Evolutionary conservation across 2,888 invertebrate species (phyloP).

Genomic region (Poecilus cupreus): DNA sequence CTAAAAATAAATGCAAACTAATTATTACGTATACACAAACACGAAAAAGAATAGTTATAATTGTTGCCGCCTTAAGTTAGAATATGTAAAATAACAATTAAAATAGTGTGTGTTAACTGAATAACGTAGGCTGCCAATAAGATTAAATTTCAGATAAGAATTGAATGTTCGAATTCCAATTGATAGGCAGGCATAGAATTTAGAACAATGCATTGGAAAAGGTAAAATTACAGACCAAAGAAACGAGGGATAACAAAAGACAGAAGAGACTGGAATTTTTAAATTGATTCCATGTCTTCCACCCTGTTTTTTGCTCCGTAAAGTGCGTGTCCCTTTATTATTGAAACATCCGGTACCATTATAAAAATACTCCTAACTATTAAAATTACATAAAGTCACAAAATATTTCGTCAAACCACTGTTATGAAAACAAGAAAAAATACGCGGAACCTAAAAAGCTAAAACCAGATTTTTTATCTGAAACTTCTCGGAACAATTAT

Average conservation of each 20-base stretch:
- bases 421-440: not conserved
- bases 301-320: not conserved
- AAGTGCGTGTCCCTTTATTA: not conserved
- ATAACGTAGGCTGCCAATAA: too few species aligned
- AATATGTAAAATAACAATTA: too few species aligned
- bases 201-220: not conserved
- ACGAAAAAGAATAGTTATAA: too few species aligned
- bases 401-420: not conserved
- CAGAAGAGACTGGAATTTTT: not conserved
- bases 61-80: too few species aligned
- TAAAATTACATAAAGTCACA: not conserved
- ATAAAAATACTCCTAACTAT: not conserved
- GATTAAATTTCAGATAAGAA: too few species aligned
- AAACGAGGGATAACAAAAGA: not conserved
- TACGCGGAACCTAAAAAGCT: not conserved
- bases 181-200: not conserved
- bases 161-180: too few species aligned
- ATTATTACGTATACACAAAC: too few species aligned
- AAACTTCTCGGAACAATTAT: not conserved
- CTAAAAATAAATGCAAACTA: too few species aligned
- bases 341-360: not conserved
- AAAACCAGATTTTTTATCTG: constrained; percentile 3
- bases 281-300: not conserved
- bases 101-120: too few species aligned
- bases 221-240: not conserved